Evolutionary conservation across 2,113 vertebrate species (phyloP).

Genomic region (Onychostruthus taczanowskii): DNA sequence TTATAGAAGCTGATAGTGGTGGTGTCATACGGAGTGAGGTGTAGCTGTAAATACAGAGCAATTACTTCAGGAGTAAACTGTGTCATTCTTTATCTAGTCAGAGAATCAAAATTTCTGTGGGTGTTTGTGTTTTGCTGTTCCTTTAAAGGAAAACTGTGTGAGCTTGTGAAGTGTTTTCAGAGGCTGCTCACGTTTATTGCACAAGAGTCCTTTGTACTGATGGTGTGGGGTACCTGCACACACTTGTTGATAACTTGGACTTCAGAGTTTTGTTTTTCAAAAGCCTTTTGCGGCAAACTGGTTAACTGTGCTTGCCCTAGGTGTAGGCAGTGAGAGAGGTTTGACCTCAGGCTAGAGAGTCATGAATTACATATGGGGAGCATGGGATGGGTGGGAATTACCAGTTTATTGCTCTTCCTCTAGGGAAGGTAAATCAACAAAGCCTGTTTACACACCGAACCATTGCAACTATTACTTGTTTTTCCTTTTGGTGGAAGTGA

Average conservation of each 20-base stretch:
- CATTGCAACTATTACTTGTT: neutral
- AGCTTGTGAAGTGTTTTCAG: neutral
- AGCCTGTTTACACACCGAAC: neutral
- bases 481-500: neutral
- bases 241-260: neutral
- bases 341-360: neutral
- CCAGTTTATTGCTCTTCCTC: neutral
- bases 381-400: neutral
- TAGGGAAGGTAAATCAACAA: neutral
- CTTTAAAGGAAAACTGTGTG: neutral
- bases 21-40: neutral
- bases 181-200: neutral
- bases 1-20: neutral
- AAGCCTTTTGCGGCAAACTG: neutral
- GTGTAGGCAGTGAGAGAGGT: neutral
- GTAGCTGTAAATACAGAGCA: neutral
- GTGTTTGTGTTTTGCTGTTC: neutral
- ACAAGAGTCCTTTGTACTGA: neutral
- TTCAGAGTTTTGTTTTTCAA: neutral
- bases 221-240: neutral
- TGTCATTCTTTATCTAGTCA: neutral
- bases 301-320: neutral
- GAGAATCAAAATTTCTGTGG: neutral
- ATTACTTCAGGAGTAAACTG: neutral
- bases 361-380: neutral